phyloP scores from a whole-genome alignment of 2,797 vertebrate species.

The Aeoliscus strigatus region DNA sequence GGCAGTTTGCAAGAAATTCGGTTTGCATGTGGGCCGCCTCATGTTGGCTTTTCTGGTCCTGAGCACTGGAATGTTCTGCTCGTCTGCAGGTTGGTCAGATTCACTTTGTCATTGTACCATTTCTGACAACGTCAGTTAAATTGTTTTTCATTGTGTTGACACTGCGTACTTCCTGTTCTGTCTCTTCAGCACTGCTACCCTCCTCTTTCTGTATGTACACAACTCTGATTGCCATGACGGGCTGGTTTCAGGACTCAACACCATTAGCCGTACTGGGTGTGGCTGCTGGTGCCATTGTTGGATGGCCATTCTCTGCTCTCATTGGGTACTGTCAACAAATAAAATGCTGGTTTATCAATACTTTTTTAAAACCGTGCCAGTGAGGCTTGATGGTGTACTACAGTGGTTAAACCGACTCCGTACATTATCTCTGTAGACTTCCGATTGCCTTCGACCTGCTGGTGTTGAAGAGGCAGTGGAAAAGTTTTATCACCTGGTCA shows the following conservation, averaged over 20 bases:
- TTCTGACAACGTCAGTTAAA: background rate
- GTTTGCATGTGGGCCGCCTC: constrained; percentile 91
- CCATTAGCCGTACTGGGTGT: constrained; percentile 85
- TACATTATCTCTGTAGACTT: constrained; percentile 65
- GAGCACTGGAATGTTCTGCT: constrained; percentile 97
- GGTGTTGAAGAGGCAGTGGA: constrained; percentile 86
- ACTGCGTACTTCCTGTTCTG: no score
- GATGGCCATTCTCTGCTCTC: constrained; percentile 93
- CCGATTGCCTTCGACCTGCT: constrained; percentile 93
- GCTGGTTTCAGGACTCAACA: constrained; percentile 92
- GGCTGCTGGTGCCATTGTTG: constrained; percentile 87
- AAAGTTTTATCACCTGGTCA: constrained; percentile 85
- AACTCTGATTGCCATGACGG: constrained; percentile 90
- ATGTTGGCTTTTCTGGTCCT: constrained; percentile 95
- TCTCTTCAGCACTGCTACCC: constrained; percentile 86
- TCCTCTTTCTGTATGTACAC: constrained; percentile 98
- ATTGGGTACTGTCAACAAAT: constrained; percentile 79
- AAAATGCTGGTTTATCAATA: background rate
- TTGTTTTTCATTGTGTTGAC: background rate
- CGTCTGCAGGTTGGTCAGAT: constrained; percentile 84
- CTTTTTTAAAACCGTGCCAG: background rate
- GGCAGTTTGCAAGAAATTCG: constrained; percentile 98
- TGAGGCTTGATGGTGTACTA: background rate
- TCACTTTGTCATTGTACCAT: background rate
- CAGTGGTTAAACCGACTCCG: no score